A percentile compares a stretch with the other conserved stretches of the same genome.
phyloP scores from a whole-genome alignment of 2,888 invertebrate species.

The Cheilosia grossa region DNA sequence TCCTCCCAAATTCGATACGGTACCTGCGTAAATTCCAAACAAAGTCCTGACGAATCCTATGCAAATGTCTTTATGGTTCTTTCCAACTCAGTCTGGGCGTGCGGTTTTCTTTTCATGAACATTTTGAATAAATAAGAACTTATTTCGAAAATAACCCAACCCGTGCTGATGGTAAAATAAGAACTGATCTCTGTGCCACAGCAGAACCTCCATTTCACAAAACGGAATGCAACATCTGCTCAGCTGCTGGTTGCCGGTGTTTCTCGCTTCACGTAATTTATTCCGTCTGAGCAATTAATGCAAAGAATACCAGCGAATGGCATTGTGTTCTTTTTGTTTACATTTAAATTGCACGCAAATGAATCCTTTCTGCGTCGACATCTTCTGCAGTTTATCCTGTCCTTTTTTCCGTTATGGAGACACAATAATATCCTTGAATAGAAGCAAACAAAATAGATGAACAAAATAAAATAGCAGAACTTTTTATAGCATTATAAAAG shows the following conservation, averaged over 20 bases:
- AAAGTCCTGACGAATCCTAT: background rate
- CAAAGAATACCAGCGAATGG: constrained; percentile 65
- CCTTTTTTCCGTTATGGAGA: constrained; percentile 28
- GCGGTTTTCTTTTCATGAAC: constrained; percentile 42
- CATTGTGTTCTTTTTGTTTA: constrained; percentile 72
- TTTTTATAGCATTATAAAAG: constrained; percentile 70
- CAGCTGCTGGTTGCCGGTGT: constrained; percentile 60
- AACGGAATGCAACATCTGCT: constrained; percentile 64
- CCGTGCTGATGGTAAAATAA: constrained; percentile 15
- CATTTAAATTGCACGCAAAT: constrained; percentile 73
- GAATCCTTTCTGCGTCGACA: constrained; percentile 65
- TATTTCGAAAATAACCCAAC: constrained; percentile 32
- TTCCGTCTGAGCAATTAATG: constrained; percentile 76
- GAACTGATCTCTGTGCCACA: constrained; percentile 14
- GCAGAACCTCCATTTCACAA: constrained; percentile 15
- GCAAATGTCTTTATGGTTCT: background rate
- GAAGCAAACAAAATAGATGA: constrained; percentile 28
- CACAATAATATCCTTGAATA: constrained; percentile 62
- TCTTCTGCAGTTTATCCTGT: constrained; percentile 65
- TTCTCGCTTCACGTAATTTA: constrained; percentile 72
- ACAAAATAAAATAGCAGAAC: constrained; percentile 37
- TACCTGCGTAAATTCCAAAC: background rate
- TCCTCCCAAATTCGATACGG: background rate
- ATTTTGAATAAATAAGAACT: constrained; percentile 60
- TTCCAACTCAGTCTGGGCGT: constrained; percentile 3